Percentiles rank a stretch among this genome's conserved stretches.
Conservation (phyloP, 2,113 vertebrate species). For the Vidua chalybeata region DNA sequence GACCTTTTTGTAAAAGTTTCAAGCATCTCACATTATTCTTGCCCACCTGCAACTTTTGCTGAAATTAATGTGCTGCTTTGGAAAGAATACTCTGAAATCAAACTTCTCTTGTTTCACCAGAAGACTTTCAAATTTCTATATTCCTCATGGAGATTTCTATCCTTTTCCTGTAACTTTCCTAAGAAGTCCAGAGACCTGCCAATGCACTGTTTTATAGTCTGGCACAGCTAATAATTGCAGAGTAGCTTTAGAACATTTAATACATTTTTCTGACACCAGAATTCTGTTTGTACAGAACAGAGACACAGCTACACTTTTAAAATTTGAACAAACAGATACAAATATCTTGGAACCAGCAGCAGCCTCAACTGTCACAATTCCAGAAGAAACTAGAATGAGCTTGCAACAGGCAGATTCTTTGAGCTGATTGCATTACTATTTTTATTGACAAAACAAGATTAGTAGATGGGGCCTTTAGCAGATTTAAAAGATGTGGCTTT, state of each 20-base stretch:
- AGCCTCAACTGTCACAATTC: background rate
- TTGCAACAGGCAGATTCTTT: background rate
- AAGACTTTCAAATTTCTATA: background rate
- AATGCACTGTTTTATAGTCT: background rate
- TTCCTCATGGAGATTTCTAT: background rate
- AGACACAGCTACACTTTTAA: background rate
- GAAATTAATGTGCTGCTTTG: background rate
- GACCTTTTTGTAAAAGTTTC: background rate
- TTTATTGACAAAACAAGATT: background rate
- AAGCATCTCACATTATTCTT: background rate
- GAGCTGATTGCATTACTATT: background rate
- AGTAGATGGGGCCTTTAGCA: background rate
- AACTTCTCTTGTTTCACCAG: background rate
- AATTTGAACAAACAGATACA: background rate
- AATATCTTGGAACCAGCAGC: background rate
- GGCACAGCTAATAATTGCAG: background rate
- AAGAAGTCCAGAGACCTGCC: background rate
- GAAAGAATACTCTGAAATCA: background rate
- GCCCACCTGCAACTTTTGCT: background rate
- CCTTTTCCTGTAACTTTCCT: background rate
- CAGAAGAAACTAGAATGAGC: background rate
- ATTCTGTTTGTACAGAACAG: background rate
- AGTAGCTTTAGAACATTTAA: background rate
- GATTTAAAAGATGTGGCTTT: background rate
- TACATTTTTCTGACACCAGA: background rate